These are phyloP conservation scores for Aphelenchoides besseyi DNA, from an alignment of 1,140 invertebrate genomes.

Conservation along the genomic window DNA sequence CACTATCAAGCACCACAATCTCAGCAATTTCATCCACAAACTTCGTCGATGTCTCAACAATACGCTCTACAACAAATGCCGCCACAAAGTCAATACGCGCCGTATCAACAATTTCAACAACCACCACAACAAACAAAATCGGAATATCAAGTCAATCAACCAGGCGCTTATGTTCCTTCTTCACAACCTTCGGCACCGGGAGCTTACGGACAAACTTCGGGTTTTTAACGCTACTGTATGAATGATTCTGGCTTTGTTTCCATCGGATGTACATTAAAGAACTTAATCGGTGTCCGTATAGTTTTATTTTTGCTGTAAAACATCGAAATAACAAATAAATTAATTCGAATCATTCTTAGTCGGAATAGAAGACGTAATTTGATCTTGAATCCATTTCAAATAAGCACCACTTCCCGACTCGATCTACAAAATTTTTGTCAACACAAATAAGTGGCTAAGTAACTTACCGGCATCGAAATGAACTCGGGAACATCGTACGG, in stretches of 20 bases:
- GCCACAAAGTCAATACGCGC: too few relatives aligned
- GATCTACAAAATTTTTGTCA: too few relatives aligned
- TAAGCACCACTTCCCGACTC: conserved; percentile 5
- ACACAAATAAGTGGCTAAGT: too few relatives aligned
- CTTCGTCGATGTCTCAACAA: not conserved
- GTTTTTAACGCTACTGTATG: too few relatives aligned
- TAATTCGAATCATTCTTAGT: not conserved
- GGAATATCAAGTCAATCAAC: too few relatives aligned
- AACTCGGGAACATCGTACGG: conserved; percentile 45
- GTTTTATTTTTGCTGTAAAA: conserved; percentile 11
- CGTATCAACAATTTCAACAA: too few relatives aligned
- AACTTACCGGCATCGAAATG: conserved; percentile 34
- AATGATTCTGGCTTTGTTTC: too few relatives aligned
- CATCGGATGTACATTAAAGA: too few relatives aligned
- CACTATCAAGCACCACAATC: not conserved
- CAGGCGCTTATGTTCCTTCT: too few relatives aligned
- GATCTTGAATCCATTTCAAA: not conserved
- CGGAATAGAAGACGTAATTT: not conserved
- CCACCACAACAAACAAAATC: too few relatives aligned
- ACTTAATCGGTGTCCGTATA: conserved; percentile 22
- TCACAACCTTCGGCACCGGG: too few relatives aligned
- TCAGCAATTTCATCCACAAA: not conserved
- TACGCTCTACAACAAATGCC: not conserved
- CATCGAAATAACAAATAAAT: not conserved
- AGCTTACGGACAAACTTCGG: too few relatives aligned